Percentiles rank a stretch among this genome's conserved stretches.
phyloP scores from a whole-genome alignment of 2,113 vertebrate species.

The Plecotus auritus region DNA sequence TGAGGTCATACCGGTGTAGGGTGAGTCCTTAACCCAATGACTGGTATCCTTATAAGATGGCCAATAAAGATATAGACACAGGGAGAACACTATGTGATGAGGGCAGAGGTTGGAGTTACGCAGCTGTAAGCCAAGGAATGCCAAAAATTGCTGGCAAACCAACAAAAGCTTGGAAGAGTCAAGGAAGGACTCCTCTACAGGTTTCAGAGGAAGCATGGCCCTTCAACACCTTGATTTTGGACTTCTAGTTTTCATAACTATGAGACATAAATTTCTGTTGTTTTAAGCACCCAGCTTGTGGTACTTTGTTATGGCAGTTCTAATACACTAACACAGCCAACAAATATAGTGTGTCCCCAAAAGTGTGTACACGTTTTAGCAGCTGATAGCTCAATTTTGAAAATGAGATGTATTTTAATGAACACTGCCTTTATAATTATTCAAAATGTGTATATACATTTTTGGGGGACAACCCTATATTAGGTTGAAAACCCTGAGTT shows the following conservation, averaged over 20 bases:
- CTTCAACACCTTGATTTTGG: not conserved
- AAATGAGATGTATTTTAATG: too few relatives aligned
- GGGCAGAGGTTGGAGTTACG: not conserved
- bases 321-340: not conserved
- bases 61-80: not conserved
- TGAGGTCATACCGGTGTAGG: not conserved
- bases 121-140: not conserved
- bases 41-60: not conserved
- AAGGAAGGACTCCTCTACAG: not conserved
- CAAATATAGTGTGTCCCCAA: not conserved
- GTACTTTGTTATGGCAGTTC: not conserved
- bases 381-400: too few relatives aligned
- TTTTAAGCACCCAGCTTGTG: not conserved
- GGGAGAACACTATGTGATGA: not conserved
- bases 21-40: not conserved
- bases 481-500: not conserved
- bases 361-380: too few relatives aligned
- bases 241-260: not conserved
- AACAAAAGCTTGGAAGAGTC: not conserved
- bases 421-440: too few relatives aligned
- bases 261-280: not conserved
- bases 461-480: not conserved
- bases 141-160: not conserved
- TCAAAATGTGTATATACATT: too few relatives aligned
- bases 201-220: not conserved